These are phyloP conservation scores for Alectura lathami DNA, from an alignment of 2,113 vertebrate genomes.

Conservation along the genomic window DNA sequence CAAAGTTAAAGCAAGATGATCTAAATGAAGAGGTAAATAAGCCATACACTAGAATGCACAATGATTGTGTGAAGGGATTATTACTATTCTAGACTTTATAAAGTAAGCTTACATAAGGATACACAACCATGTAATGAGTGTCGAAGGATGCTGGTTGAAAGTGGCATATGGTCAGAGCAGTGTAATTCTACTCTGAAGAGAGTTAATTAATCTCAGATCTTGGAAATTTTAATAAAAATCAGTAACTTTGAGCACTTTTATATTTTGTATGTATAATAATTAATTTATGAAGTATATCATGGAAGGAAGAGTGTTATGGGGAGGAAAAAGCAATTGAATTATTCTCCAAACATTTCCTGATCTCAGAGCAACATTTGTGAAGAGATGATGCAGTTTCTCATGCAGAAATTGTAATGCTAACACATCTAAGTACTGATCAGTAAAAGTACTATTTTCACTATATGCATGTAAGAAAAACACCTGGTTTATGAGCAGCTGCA, in stretches of 20 bases:
- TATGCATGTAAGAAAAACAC: rapidly evolving
- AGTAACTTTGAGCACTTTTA: not conserved
- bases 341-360: not conserved
- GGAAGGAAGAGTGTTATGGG: not conserved
- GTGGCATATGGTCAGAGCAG: not conserved
- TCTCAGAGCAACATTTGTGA: not conserved
- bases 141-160: not conserved
- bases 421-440: not conserved
- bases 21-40: not conserved
- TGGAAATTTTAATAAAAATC: not conserved
- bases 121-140: constrained; percentile 37
- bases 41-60: not conserved
- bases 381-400: not conserved
- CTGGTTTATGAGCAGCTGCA: not conserved
- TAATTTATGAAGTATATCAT: not conserved
- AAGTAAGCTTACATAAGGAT: not conserved
- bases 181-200: not conserved
- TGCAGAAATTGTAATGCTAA: not conserved
- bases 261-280: not conserved
- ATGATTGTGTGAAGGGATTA: not conserved
- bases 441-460: not conserved
- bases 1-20: not conserved
- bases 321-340: not conserved
- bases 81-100: not conserved
- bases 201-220: not conserved